A percentile compares a stretch with the other conserved stretches of the same genome.
phyloP scores from a whole-genome alignment of 2,888 invertebrate genomes.

The Tenthredo scrophulariae region DNA sequence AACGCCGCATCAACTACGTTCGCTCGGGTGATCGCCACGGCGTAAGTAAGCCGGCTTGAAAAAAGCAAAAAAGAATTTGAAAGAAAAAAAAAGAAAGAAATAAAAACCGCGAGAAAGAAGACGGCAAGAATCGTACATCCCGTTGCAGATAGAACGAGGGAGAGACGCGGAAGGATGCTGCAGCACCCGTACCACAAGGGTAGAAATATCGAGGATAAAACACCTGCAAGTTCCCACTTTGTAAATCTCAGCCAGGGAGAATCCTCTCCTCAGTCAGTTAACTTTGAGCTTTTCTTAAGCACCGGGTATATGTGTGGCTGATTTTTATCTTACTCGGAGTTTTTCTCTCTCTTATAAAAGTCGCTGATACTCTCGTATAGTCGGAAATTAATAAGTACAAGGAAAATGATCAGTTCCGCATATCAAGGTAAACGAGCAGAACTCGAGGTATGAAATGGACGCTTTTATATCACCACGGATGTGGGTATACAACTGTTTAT shows the following conservation, averaged over 20 bases:
- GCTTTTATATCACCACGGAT: neutral
- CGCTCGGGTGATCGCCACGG: constrained; percentile 20
- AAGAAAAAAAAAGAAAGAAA: neutral
- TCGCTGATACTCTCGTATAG: neutral
- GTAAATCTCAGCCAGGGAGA: neutral
- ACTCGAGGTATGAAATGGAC: neutral
- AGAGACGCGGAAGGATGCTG: constrained; percentile 27
- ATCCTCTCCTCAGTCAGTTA: neutral
- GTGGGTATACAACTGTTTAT: neutral
- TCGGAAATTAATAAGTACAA: neutral
- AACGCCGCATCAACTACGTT: constrained; percentile 37
- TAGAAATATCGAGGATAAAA: constrained; percentile 27
- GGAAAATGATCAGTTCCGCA: no score
- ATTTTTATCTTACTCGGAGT: neutral
- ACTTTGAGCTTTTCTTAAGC: constrained; percentile 28
- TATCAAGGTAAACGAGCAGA: no score
- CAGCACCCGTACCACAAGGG: neutral
- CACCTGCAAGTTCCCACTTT: constrained; percentile 39
- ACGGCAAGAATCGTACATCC: constrained; percentile 14
- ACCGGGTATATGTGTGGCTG: neutral
- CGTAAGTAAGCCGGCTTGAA: constrained; percentile 38
- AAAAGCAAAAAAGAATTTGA: neutral
- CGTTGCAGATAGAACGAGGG: neutral
- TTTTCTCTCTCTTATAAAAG: neutral
- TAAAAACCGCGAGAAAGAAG: neutral